Conservation (phyloP, 2,797 vertebrate genomes). For the Chiropotes sagulatus region DNA sequence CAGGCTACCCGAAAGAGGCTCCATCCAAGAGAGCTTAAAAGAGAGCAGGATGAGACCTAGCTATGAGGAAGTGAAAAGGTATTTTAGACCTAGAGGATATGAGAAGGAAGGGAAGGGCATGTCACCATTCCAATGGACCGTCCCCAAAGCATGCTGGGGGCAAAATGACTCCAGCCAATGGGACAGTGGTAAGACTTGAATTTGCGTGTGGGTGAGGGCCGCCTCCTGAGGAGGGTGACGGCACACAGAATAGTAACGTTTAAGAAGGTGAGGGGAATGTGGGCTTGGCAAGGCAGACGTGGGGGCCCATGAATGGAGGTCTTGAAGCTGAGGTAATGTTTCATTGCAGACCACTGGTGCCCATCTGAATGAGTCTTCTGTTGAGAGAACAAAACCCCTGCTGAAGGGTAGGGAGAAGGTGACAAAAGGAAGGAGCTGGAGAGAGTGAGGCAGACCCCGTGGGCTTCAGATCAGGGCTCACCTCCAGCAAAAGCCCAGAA, state of each 20-base stretch:
- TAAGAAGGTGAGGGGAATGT: neutral
- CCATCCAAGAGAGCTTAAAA: neutral
- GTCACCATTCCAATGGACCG: neutral
- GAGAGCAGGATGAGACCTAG: neutral
- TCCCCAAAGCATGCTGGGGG: neutral
- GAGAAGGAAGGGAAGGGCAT: neutral
- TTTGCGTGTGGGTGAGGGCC: neutral
- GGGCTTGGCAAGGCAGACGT: neutral
- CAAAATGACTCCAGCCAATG: neutral
- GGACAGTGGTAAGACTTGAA: neutral
- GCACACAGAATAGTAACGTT: neutral
- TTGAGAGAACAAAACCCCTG: neutral
- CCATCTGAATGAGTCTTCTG: neutral
- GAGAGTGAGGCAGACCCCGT: neutral
- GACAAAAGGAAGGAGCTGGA: neutral
- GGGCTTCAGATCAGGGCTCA: neutral
- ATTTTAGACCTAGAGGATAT: neutral
- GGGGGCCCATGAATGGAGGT: neutral
- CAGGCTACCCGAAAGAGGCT: neutral
- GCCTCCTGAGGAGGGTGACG: neutral
- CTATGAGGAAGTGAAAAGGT: neutral
- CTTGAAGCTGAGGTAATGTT: neutral
- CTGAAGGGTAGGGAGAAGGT: neutral
- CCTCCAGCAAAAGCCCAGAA: neutral
- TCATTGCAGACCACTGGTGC: neutral